phyloP scores from a whole-genome alignment of 1,140 invertebrate genomes.

The Danaus melanippus region DNA sequence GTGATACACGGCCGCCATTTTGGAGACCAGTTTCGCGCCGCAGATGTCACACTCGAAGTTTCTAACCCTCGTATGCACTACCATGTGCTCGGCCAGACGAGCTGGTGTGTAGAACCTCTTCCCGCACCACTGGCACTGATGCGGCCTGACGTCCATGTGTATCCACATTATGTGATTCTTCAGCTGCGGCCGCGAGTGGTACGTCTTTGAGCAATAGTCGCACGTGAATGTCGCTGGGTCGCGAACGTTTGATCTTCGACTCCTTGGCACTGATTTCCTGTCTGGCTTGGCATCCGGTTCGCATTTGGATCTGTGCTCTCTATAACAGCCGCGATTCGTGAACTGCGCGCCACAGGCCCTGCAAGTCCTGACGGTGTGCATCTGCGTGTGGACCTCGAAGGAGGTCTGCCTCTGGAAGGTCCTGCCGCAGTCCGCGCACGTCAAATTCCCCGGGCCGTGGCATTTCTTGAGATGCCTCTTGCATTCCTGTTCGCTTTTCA shows the following conservation, averaged over 20 bases:
- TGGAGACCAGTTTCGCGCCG: slow-evolving; percentile 56
- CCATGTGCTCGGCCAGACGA: slow-evolving; percentile 57
- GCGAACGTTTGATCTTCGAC: slow-evolving; percentile 45
- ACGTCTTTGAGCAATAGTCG: slow-evolving; percentile 59
- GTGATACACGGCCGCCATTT: slow-evolving; percentile 64
- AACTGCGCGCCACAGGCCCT: slow-evolving; percentile 48
- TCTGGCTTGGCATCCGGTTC: slow-evolving; percentile 53
- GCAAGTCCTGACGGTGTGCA: slow-evolving; percentile 57
- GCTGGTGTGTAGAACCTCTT: slow-evolving; percentile 66
- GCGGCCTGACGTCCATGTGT: slow-evolving; percentile 63
- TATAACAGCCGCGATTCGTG: slow-evolving; percentile 49
- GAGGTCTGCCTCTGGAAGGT: slow-evolving; percentile 39
- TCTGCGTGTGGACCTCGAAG: slow-evolving; percentile 51
- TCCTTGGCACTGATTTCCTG: slow-evolving; percentile 31
- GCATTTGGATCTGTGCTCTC: slow-evolving; percentile 46
- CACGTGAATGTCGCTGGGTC: slow-evolving; percentile 57
- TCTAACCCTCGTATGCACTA: slow-evolving; percentile 61
- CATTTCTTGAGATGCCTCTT: slow-evolving; percentile 36
- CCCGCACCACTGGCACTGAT: slow-evolving; percentile 64
- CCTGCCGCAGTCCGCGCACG: slow-evolving; percentile 50
- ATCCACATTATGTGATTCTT: slow-evolving; percentile 69
- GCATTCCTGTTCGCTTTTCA: slow-evolving; percentile 27
- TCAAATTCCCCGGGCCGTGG: slow-evolving; percentile 35
- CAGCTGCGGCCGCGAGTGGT: slow-evolving; percentile 54
- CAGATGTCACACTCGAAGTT: slow-evolving; percentile 69